Evolutionary conservation across 1,140 invertebrate species (phyloP).

Genomic region (Callitettix versicolor): DNA sequence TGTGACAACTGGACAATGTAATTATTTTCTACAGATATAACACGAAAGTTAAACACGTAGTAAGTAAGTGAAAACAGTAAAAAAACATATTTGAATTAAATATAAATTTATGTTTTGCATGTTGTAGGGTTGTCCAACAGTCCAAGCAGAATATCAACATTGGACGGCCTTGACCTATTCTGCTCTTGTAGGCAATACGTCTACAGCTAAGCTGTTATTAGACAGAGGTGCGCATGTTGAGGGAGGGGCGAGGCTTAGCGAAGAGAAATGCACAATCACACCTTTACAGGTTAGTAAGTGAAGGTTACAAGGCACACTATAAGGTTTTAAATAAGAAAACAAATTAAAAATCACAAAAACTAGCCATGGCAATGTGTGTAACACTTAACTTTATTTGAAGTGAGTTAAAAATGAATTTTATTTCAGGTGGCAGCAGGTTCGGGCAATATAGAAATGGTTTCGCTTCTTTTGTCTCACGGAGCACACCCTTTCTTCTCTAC

Average conservation of each 20-base stretch:
- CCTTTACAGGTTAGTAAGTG: constrained; percentile 58
- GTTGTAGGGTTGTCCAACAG: constrained; percentile 30
- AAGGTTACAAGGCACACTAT: too few relatives aligned
- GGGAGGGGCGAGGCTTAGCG: constrained; percentile 65
- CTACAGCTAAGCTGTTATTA: constrained; percentile 51
- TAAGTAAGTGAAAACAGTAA: too few relatives aligned
- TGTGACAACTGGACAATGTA: too few relatives aligned
- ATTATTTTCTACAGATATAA: too few relatives aligned
- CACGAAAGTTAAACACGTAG: too few relatives aligned
- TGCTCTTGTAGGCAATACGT: constrained; percentile 36
- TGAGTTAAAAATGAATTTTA: too few relatives aligned
- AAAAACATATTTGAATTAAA: too few relatives aligned
- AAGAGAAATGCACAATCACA: constrained; percentile 76
- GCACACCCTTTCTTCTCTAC: constrained; percentile 80
- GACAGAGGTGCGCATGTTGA: constrained; percentile 75
- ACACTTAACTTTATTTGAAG: too few relatives aligned
- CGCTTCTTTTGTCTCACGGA: constrained; percentile 65
- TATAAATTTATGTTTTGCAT: too few relatives aligned
- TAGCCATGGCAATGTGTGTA: too few relatives aligned
- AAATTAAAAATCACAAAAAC: too few relatives aligned
- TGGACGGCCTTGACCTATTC: constrained; percentile 53
- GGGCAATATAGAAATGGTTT: constrained; percentile 70
- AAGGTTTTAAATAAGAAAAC: too few relatives aligned
- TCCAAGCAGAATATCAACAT: constrained; percentile 55
- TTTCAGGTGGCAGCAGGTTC: constrained; percentile 57